Conservation (phyloP, 2,113 vertebrate genomes). For the Pollachius pollachius region DNA sequence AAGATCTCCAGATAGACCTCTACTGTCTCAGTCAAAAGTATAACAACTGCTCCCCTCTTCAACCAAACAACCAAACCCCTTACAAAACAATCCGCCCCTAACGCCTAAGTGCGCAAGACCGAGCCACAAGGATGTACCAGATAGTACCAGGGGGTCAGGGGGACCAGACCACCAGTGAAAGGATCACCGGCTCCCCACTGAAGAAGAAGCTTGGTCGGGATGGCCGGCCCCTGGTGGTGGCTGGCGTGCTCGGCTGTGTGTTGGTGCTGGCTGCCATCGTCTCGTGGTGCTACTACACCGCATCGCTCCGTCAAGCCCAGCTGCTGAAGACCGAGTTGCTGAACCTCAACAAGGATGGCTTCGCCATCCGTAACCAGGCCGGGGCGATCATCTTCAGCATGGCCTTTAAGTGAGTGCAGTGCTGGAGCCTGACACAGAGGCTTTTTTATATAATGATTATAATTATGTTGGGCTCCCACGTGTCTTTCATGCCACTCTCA, state of each 20-base stretch:
- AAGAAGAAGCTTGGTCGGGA: slow-evolving; percentile 74
- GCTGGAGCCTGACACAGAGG: neutral
- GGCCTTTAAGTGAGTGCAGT: slow-evolving; percentile 78
- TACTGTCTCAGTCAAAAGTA: too few species aligned
- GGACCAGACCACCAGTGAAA: slow-evolving; percentile 54
- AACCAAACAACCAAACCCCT: too few species aligned
- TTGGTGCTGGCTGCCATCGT: slow-evolving; percentile 81
- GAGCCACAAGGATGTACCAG: slow-evolving; percentile 66
- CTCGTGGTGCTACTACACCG: slow-evolving; percentile 90
- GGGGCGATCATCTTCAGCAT: slow-evolving; percentile 83
- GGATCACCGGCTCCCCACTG: slow-evolving; percentile 65
- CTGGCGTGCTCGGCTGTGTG: slow-evolving; percentile 71
- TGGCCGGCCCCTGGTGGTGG: slow-evolving; percentile 71
- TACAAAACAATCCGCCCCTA: too few species aligned
- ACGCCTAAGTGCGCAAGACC: too few species aligned
- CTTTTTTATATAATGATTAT: neutral
- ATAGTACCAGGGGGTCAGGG: slow-evolving; percentile 68
- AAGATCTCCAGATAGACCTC: slow-evolving; percentile 24
- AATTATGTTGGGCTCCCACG: neutral
- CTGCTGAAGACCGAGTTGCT: slow-evolving; percentile 79
- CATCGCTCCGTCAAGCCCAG: slow-evolving; percentile 82
- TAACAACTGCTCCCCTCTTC: too few species aligned
- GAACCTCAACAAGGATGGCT: slow-evolving; percentile 84
- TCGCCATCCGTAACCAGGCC: slow-evolving; percentile 82
- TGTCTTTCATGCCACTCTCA: too few species aligned